These are phyloP conservation scores for Cenopis cana DNA, from an alignment of 2,888 invertebrate species.

Conservation along the genomic window DNA sequence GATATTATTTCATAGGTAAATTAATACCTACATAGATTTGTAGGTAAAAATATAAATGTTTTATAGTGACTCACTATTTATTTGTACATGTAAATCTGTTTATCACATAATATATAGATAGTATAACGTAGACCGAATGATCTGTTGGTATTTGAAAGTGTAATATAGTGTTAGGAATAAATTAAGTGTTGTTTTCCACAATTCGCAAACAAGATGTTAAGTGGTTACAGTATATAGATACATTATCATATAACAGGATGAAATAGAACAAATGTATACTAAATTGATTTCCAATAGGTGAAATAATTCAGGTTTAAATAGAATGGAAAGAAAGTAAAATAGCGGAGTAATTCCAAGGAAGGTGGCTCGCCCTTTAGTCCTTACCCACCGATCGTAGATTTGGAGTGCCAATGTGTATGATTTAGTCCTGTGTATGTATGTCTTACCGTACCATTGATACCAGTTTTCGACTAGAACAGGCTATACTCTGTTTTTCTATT, in stretches of 20 bases:
- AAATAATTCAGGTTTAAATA: constrained; percentile 38
- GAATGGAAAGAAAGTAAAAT: constrained; percentile 42
- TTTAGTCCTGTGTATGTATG: constrained; percentile 51
- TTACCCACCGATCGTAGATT: constrained; percentile 63
- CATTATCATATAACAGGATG: constrained; percentile 34
- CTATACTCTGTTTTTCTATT: no score
- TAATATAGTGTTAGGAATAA: constrained; percentile 58
- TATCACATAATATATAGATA: constrained; percentile 59
- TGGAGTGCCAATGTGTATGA: constrained; percentile 60
- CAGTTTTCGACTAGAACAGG: neutral
- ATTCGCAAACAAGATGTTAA: constrained; percentile 58
- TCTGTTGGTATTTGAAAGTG: constrained; percentile 69
- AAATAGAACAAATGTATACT: constrained; percentile 42
- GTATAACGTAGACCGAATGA: constrained; percentile 65
- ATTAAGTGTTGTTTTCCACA: constrained; percentile 75
- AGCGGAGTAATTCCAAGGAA: constrained; percentile 47
- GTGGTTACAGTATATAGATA: constrained; percentile 58
- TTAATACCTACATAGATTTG: constrained; percentile 51
- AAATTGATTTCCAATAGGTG: constrained; percentile 33
- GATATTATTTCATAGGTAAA: constrained; percentile 57
- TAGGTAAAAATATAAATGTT: constrained; percentile 59
- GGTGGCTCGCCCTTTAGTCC: constrained; percentile 54
- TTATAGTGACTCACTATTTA: constrained; percentile 71
- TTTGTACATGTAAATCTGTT: constrained; percentile 69
- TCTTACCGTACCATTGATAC: constrained; percentile 40